Conservation (phyloP, 2,888 invertebrate genomes). For the Lysandra bellargus region DNA sequence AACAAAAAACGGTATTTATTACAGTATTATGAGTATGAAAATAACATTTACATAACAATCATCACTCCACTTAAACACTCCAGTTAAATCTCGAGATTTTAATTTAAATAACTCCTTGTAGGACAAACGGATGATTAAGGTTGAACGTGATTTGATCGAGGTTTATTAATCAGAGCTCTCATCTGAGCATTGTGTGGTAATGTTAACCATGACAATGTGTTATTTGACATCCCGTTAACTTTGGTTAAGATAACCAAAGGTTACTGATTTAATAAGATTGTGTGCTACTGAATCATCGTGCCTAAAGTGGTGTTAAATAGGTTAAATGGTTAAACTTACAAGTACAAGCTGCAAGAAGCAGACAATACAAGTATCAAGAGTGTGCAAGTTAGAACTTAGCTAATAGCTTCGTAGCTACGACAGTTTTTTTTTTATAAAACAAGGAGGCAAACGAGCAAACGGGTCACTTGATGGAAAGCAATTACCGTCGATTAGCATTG, state of each 20-base stretch:
- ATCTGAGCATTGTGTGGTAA: conserved; percentile 10
- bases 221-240: neutral
- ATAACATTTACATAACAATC: neutral
- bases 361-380: too few relatives aligned
- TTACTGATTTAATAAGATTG: conserved; percentile 1
- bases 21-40: neutral
- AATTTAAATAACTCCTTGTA: neutral
- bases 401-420: too few relatives aligned
- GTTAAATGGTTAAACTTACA: neutral
- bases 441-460: too few relatives aligned
- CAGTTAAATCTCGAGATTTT: neutral
- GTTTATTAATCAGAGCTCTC: conserved; percentile 2
- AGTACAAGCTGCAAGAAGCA: too few relatives aligned
- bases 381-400: too few relatives aligned
- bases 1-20: too few relatives aligned
- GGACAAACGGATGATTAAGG: neutral
- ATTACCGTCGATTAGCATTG: too few relatives aligned
- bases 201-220: neutral
- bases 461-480: too few relatives aligned
- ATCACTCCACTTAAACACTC: neutral
- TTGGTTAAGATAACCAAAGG: conserved; percentile 13
- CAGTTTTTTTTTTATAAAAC: too few relatives aligned
- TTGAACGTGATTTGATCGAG: neutral
- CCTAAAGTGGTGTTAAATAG: neutral
- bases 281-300: neutral